These are phyloP conservation scores for Branchellion lobata DNA, from an alignment of 2,888 invertebrate genomes.

Conservation along the genomic window DNA sequence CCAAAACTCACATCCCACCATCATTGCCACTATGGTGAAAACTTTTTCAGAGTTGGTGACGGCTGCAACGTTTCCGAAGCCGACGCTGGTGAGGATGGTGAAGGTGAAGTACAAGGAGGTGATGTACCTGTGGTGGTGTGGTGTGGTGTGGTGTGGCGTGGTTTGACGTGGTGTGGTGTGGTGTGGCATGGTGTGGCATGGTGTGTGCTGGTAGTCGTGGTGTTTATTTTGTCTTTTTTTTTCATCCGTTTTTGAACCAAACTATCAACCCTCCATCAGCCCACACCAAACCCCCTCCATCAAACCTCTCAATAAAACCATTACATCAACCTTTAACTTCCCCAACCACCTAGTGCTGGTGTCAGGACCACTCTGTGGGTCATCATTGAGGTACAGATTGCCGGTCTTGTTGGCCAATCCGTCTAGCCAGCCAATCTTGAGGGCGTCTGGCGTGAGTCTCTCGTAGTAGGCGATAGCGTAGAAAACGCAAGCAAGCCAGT, in stretches of 20 bases:
- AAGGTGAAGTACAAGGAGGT: slow-evolving; percentile 62
- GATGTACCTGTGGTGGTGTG: slow-evolving; percentile 59
- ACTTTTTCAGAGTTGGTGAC: slow-evolving; percentile 62
- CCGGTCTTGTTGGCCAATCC: slow-evolving; percentile 56
- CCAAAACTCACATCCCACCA: slow-evolving; percentile 62
- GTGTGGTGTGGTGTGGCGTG: too few relatives aligned
- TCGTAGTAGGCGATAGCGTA: slow-evolving; percentile 62
- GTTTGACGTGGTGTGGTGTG: not conserved
- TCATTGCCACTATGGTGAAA: slow-evolving; percentile 63
- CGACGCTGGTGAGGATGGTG: slow-evolving; percentile 62
- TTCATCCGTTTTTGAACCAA: too few relatives aligned
- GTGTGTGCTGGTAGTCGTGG: too few relatives aligned
- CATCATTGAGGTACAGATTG: slow-evolving; percentile 58
- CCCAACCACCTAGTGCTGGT: slow-evolving; percentile 58
- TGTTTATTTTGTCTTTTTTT: too few relatives aligned
- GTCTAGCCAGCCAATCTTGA: slow-evolving; percentile 59
- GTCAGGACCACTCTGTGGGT: slow-evolving; percentile 58
- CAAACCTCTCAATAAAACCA: not conserved
- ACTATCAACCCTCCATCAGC: too few relatives aligned
- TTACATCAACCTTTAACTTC: not conserved
- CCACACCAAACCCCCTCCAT: too few relatives aligned
- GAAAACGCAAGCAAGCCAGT: slow-evolving; percentile 63
- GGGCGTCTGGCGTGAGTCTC: slow-evolving; percentile 26
- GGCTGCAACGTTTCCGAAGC: slow-evolving; percentile 62
- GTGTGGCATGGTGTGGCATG: too few relatives aligned